phyloP scores from a whole-genome alignment of 2,113 vertebrate genomes.

The Oplegnathus fasciatus region DNA sequence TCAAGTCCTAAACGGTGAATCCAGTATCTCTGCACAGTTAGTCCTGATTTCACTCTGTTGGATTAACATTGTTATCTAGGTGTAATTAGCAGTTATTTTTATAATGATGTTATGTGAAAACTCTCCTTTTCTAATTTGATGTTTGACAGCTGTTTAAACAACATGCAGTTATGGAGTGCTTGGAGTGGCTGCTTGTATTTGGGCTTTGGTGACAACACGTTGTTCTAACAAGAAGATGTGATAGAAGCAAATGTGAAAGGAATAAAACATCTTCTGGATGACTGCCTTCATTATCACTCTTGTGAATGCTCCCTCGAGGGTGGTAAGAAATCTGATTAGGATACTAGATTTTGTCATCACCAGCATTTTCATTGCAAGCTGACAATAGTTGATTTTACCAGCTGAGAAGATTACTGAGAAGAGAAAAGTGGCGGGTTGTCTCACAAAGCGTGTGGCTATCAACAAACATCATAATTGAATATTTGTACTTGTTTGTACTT shows the following conservation, averaged over 20 bases:
- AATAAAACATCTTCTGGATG: slow-evolving; percentile 59
- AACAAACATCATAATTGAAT: background rate
- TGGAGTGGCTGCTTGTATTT: slow-evolving; percentile 20
- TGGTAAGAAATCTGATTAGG: slow-evolving; percentile 30
- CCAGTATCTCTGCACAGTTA: background rate
- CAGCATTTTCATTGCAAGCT: slow-evolving; percentile 34
- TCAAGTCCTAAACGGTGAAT: background rate
- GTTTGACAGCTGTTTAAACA: slow-evolving; percentile 58
- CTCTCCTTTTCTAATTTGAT: slow-evolving; percentile 24
- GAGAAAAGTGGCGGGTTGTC: background rate
- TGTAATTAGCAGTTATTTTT: slow-evolving; percentile 35
- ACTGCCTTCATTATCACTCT: slow-evolving; percentile 47
- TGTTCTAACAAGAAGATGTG: slow-evolving; percentile 47
- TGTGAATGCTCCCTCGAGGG: slow-evolving; percentile 25
- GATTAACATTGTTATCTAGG: slow-evolving; percentile 3
- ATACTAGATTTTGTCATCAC: slow-evolving; percentile 13
- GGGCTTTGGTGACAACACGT: slow-evolving; percentile 45
- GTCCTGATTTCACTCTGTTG: slow-evolving; percentile 6
- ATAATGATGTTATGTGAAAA: slow-evolving; percentile 5
- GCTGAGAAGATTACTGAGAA: slow-evolving; percentile 18
- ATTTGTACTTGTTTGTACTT: slow-evolving; percentile 9
- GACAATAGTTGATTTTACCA: slow-evolving; percentile 14
- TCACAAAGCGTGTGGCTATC: background rate
- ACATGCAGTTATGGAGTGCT: slow-evolving; percentile 20
- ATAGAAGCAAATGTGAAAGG: slow-evolving; percentile 49